Evolutionary conservation across 2,888 invertebrate species (phyloP).

Genomic region (Sinopyrophorus schimmeli): DNA sequence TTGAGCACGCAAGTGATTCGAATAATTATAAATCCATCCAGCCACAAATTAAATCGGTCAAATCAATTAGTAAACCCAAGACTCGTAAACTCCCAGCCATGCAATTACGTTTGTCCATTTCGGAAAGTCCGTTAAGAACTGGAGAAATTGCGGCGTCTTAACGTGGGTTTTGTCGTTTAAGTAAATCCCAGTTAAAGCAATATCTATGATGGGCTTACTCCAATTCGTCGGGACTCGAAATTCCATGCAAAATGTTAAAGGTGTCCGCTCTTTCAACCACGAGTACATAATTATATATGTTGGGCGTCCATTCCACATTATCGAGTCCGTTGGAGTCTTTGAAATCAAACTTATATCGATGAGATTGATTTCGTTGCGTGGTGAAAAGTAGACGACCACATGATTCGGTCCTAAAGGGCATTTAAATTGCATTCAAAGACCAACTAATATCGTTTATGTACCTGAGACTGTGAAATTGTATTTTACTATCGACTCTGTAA

Average conservation of each 20-base stretch:
- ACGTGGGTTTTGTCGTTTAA: slow-evolving; percentile 53
- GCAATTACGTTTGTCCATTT: slow-evolving; percentile 16
- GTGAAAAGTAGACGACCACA: slow-evolving; percentile 64
- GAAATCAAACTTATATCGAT: slow-evolving; percentile 60
- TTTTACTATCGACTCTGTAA: slow-evolving; percentile 49
- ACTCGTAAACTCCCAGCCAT: slow-evolving; percentile 15
- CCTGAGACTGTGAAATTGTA: slow-evolving; percentile 59
- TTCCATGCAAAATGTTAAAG: slow-evolving; percentile 44
- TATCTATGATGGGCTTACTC: slow-evolving; percentile 45
- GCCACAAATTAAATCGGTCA: too few relatives aligned
- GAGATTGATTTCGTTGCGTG: slow-evolving; percentile 58
- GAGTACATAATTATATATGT: slow-evolving; percentile 45
- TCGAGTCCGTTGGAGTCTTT: slow-evolving; percentile 27
- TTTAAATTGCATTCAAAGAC: slow-evolving; percentile 14
- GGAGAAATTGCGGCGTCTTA: slow-evolving; percentile 54
- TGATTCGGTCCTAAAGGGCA: slow-evolving; percentile 68
- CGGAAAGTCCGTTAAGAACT: slow-evolving; percentile 42
- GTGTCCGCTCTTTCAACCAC: slow-evolving; percentile 41
- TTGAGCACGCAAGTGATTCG: too few relatives aligned
- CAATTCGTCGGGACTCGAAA: slow-evolving; percentile 41
- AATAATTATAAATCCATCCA: too few relatives aligned
- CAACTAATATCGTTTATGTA: slow-evolving; percentile 34
- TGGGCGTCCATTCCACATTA: slow-evolving; percentile 41
- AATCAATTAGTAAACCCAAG: slow-evolving; percentile 41
- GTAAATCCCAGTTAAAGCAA: slow-evolving; percentile 56